A percentile compares a stretch with the other conserved stretches of the same genome.
These are phyloP conservation scores for Phymastichus coffea DNA, from an alignment of 1,140 invertebrate species.

Conservation along the genomic window DNA sequence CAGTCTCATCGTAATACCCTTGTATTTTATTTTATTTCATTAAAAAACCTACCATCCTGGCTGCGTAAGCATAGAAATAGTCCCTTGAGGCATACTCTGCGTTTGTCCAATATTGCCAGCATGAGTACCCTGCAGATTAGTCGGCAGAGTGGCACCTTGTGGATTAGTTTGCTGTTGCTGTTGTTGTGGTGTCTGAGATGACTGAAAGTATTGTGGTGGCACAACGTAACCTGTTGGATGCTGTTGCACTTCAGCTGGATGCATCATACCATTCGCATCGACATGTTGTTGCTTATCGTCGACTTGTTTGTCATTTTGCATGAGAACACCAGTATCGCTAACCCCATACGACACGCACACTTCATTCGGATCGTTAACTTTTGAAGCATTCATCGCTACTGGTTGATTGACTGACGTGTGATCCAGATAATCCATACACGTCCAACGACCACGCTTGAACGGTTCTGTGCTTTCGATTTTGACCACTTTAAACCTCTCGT, in stretches of 20 bases:
- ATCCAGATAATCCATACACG: slow-evolving; percentile 94
- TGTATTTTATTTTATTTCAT: neutral
- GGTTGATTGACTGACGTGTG: slow-evolving; percentile 68
- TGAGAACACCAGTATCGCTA: slow-evolving; percentile 49
- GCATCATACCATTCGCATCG: slow-evolving; percentile 48
- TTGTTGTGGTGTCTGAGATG: slow-evolving; percentile 32
- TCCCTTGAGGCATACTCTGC: slow-evolving; percentile 60
- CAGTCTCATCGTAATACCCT: too few relatives aligned
- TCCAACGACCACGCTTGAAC: slow-evolving; percentile 90
- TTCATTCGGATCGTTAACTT: slow-evolving; percentile 52
- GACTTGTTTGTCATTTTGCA: slow-evolving; percentile 44
- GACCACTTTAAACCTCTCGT: slow-evolving; percentile 91
- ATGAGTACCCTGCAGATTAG: slow-evolving; percentile 59
- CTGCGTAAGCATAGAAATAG: slow-evolving; percentile 61
- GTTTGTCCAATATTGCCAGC: slow-evolving; percentile 55
- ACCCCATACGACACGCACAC: slow-evolving; percentile 56
- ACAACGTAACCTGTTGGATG: slow-evolving; percentile 32
- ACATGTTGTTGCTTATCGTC: slow-evolving; percentile 26
- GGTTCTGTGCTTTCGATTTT: slow-evolving; percentile 95
- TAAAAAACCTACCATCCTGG: slow-evolving; percentile 10
- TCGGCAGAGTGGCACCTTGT: slow-evolving; percentile 61
- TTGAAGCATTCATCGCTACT: slow-evolving; percentile 46
- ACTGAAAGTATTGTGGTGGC: slow-evolving; percentile 42
- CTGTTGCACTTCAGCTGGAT: slow-evolving; percentile 43
- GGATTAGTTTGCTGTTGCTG: slow-evolving; percentile 37